A percentile compares a stretch with the other conserved stretches of the same genome.
Evolutionary conservation across 2,888 invertebrate genomes (phyloP).

Genomic region (Thecophora atra): DNA sequence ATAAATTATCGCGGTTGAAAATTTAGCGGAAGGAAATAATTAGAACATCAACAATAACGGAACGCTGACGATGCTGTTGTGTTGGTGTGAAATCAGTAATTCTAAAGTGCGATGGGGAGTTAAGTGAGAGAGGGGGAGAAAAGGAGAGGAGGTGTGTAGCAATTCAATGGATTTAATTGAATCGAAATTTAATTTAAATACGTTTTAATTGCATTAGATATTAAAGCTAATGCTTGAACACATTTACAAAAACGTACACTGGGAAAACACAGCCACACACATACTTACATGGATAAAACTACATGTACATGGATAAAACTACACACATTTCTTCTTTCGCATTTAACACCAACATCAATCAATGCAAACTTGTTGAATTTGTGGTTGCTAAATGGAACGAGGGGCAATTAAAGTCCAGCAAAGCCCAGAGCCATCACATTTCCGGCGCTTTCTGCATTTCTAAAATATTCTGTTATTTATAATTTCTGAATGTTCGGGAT

Average conservation of each 20-base stretch:
- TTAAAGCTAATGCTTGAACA: neutral
- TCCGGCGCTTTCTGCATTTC: too few species aligned
- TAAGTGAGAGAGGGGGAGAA: neutral
- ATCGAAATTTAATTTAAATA: neutral
- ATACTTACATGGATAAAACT: neutral
- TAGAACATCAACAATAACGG: conserved; percentile 19
- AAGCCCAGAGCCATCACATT: too few species aligned
- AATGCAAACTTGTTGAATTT: too few species aligned
- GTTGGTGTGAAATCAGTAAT: neutral
- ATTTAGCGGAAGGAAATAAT: conserved; percentile 31
- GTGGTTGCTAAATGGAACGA: too few species aligned
- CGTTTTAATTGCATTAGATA: neutral
- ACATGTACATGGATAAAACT: neutral
- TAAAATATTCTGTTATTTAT: too few species aligned
- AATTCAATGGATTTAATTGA: conserved; percentile 1
- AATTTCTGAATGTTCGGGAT: too few species aligned
- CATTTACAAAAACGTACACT: neutral
- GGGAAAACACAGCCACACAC: neutral
- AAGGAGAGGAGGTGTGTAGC: neutral
- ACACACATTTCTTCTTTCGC: neutral
- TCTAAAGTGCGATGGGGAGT: too few species aligned
- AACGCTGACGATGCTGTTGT: neutral
- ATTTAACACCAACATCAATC: too few species aligned
- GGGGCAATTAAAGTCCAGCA: too few species aligned
- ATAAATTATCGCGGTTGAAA: conserved; percentile 28